Conservation (phyloP, 1,140 invertebrate genomes). For the Nasonia longicornis region DNA sequence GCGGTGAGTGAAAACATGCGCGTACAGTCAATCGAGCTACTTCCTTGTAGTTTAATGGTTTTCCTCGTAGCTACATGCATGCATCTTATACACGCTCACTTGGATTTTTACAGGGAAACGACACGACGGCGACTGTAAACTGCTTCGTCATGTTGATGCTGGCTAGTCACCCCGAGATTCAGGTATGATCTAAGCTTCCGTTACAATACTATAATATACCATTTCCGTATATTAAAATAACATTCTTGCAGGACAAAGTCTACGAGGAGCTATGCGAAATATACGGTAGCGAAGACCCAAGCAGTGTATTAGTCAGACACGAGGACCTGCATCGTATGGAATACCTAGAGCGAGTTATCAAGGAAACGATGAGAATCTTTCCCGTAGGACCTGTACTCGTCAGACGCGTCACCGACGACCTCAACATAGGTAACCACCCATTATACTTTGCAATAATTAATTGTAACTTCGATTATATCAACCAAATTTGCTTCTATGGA, state of each 20-base stretch:
- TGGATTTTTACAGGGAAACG: slow-evolving; percentile 73
- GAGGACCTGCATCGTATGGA: slow-evolving; percentile 73
- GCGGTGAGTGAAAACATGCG: slow-evolving; percentile 55
- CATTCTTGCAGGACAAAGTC: slow-evolving; percentile 66
- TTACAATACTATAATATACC: neutral
- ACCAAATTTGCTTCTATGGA: neutral
- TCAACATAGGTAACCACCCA: slow-evolving; percentile 49
- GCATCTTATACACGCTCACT: neutral
- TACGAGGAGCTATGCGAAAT: slow-evolving; percentile 72
- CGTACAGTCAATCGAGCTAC: neutral
- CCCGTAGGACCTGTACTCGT: slow-evolving; percentile 74
- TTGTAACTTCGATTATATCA: neutral
- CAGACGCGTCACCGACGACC: slow-evolving; percentile 64
- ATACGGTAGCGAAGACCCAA: slow-evolving; percentile 60
- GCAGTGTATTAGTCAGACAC: slow-evolving; percentile 51
- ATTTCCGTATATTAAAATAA: neutral
- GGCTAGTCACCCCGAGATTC: slow-evolving; percentile 73
- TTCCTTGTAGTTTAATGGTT: neutral
- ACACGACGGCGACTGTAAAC: slow-evolving; percentile 77
- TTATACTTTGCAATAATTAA: neutral
- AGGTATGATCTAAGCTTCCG: slow-evolving; percentile 58
- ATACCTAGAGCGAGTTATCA: slow-evolving; percentile 75
- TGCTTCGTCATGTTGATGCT: slow-evolving; percentile 74
- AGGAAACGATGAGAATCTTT: slow-evolving; percentile 75
- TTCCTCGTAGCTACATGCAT: neutral